Conservation (phyloP, 2,888 invertebrate genomes). For the Drosophila nr. perissopoda region DNA sequence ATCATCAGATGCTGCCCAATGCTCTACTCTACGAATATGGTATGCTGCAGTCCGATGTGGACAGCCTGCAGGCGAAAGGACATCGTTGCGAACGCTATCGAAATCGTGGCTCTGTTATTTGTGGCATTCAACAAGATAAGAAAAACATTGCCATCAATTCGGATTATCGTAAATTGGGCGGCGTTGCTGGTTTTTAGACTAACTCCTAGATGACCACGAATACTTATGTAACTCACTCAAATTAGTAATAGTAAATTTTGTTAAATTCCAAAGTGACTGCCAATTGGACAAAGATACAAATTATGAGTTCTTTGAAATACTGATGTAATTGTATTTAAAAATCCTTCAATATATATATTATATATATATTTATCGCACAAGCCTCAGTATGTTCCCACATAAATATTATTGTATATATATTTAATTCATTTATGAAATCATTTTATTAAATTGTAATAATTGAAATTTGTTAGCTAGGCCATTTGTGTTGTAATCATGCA, state of each 20-base stretch:
- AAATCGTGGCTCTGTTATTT: conserved; percentile 89
- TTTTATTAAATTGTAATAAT: conserved; percentile 60
- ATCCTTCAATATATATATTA: neutral
- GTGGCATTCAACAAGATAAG: conserved; percentile 88
- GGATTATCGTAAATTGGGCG: conserved; percentile 93
- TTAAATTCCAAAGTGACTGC: neutral
- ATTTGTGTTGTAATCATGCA: conserved; percentile 33
- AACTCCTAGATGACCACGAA: neutral
- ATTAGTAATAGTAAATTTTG: neutral
- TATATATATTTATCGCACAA: neutral
- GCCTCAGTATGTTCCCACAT: neutral
- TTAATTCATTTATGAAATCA: conserved; percentile 30
- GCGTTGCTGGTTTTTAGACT: conserved; percentile 88
- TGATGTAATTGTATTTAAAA: neutral
- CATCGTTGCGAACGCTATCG: conserved; percentile 88
- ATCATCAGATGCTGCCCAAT: conserved; percentile 95
- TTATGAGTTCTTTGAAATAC: neutral
- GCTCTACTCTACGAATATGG: conserved; percentile 89
- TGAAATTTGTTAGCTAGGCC: conserved; percentile 53
- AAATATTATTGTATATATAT: neutral
- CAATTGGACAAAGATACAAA: neutral
- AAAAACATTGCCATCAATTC: conserved; percentile 90
- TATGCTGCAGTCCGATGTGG: conserved; percentile 87
- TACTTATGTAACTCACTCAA: no score
- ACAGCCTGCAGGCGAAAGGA: conserved; percentile 88